Conservation (phyloP, 2,797 vertebrate genomes). For the Anguilla anguilla region DNA sequence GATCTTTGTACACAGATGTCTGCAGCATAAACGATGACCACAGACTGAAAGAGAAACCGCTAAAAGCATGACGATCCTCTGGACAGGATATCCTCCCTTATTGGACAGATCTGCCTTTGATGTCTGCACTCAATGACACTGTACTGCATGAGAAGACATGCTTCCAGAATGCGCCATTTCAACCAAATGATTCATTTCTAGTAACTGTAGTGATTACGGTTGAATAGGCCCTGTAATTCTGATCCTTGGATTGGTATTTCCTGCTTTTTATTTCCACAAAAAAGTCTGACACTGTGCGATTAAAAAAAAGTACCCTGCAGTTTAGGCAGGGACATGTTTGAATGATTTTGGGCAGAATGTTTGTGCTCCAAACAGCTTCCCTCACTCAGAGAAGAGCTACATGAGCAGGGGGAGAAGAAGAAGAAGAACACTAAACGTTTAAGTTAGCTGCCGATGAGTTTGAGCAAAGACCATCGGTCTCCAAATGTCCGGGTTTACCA, state of each 20-base stretch:
- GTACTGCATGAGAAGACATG: neutral
- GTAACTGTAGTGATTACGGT: neutral
- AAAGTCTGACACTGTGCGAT: neutral
- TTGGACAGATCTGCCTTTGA: neutral
- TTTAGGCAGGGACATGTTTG: too few relatives aligned
- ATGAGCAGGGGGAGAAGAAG: neutral
- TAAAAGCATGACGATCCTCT: neutral
- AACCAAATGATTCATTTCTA: neutral
- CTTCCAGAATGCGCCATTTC: neutral
- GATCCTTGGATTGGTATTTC: neutral
- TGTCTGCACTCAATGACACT: neutral
- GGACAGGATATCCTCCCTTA: neutral
- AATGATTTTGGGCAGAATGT: neutral
- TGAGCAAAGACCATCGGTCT: neutral
- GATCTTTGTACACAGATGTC: neutral
- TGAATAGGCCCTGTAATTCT: neutral
- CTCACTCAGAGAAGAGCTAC: neutral
- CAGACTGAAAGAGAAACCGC: neutral
- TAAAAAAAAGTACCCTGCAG: neutral
- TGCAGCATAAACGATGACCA: neutral
- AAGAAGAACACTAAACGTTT: neutral
- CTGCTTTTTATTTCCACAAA: neutral
- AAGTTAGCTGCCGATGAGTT: conserved; percentile 10
- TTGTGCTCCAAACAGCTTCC: neutral
- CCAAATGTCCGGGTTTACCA: neutral